These are phyloP conservation scores for Sebastes iracundus DNA, from an alignment of 2,797 vertebrate species.

Conservation along the genomic window DNA sequence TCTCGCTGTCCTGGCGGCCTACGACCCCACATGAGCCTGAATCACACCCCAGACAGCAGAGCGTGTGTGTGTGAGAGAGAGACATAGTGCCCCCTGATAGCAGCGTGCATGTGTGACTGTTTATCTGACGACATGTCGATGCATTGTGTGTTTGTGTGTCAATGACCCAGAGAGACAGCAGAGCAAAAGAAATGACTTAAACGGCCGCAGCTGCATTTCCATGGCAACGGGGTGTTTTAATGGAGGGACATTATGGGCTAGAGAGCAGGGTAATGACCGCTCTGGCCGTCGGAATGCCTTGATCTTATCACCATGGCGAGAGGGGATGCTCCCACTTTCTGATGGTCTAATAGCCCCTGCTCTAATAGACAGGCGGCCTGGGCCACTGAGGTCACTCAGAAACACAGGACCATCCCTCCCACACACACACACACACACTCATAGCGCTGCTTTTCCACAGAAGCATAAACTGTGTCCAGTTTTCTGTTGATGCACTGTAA, in stretches of 20 bases:
- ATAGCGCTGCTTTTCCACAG: background rate
- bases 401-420: slow-evolving; percentile 49
- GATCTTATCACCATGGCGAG: slow-evolving; percentile 80
- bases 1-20: slow-evolving; percentile 24
- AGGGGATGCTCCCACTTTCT: slow-evolving; percentile 80
- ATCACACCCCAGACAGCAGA: slow-evolving; percentile 7
- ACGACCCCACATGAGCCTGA: slow-evolving; percentile 39
- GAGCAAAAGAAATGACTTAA: slow-evolving; percentile 71
- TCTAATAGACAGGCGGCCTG: slow-evolving; percentile 67
- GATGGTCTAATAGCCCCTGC: slow-evolving; percentile 76
- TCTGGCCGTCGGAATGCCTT: slow-evolving; percentile 81
- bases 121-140: slow-evolving; percentile 53
- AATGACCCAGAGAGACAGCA: slow-evolving; percentile 66
- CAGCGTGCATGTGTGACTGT: slow-evolving; percentile 47
- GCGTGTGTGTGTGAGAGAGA: slow-evolving; percentile 10
- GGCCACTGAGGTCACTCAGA: slow-evolving; percentile 71
- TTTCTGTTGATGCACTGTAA: background rate
- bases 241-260: slow-evolving; percentile 79
- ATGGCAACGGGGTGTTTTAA: slow-evolving; percentile 74
- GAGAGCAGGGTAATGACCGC: slow-evolving; percentile 79
- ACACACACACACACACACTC: background rate
- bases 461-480: background rate
- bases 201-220: slow-evolving; percentile 76
- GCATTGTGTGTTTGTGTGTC: slow-evolving; percentile 55
- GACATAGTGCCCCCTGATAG: slow-evolving; percentile 22